Evolutionary conservation across 2,888 invertebrate species (phyloP).

Genomic region (Leptinotarsa juncta): DNA sequence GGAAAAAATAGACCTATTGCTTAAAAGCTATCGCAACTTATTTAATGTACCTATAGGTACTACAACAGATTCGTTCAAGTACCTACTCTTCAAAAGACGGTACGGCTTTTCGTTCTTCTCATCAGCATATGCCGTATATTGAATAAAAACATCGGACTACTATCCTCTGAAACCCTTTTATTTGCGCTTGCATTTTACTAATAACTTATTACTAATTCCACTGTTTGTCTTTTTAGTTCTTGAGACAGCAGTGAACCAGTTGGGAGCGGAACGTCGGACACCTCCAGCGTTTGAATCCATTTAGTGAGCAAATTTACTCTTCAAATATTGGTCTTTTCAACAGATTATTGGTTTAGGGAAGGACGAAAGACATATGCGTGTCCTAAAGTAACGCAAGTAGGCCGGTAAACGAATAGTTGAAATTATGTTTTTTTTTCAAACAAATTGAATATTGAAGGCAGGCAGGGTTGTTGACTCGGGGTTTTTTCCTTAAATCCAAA

Average conservation of each 20-base stretch:
- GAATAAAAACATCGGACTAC: conserved; percentile 15
- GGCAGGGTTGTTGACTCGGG: no score
- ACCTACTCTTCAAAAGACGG: conserved; percentile 15
- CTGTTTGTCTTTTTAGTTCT: conserved; percentile 40
- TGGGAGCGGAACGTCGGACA: conserved; percentile 51
- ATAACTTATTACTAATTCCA: conserved; percentile 39
- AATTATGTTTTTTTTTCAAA: background rate
- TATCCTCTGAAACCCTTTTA: conserved; percentile 25
- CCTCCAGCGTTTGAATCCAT: conserved; percentile 61
- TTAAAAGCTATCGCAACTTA: background rate
- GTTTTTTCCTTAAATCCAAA: no score
- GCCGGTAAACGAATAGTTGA: background rate
- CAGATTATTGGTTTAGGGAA: conserved; percentile 60
- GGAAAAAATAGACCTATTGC: background rate
- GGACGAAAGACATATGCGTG: conserved; percentile 18
- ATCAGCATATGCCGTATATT: background rate
- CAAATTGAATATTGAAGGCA: background rate
- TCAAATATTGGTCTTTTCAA: conserved; percentile 58
- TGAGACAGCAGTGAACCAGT: conserved; percentile 39
- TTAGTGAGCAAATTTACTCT: conserved; percentile 61
- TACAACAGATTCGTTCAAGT: background rate
- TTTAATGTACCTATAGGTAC: background rate
- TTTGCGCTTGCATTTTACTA: conserved; percentile 39
- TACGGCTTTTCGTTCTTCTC: conserved; percentile 4
- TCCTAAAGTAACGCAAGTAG: background rate